These are phyloP conservation scores for Tragelaphus imberbis DNA, from an alignment of 2,113 vertebrate genomes.

Conservation along the genomic window DNA sequence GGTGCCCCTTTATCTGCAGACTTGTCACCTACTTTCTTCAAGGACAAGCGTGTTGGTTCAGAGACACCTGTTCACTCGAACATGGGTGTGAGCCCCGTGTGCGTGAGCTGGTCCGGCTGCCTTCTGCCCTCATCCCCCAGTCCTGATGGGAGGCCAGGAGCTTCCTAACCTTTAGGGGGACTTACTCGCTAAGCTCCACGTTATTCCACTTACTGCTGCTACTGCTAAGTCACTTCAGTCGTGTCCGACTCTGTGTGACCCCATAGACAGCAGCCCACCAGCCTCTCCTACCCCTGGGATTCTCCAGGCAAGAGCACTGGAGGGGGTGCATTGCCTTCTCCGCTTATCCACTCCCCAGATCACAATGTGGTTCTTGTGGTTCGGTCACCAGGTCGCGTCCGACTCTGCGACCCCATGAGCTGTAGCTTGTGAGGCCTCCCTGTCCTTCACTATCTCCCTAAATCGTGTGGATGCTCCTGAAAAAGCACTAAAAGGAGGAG, in stretches of 20 bases:
- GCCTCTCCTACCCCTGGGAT: too few species aligned
- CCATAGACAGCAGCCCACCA: too few species aligned
- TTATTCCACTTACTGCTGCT: not conserved
- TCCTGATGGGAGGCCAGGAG: not conserved
- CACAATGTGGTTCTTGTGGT: not conserved
- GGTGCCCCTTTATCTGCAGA: not conserved
- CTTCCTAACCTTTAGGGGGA: too few species aligned
- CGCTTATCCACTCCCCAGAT: not conserved
- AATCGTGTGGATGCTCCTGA: not conserved
- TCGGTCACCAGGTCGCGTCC: not conserved
- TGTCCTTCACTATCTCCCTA: not conserved
- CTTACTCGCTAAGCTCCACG: not conserved
- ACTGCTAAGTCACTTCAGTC: too few species aligned
- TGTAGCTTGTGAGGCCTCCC: not conserved
- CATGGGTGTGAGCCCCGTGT: accelerated
- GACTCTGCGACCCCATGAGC: not conserved
- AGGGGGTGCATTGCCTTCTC: too few species aligned
- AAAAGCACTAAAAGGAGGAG: not conserved
- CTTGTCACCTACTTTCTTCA: not conserved
- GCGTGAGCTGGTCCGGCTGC: too few species aligned
- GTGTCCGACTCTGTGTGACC: too few species aligned
- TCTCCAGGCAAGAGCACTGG: too few species aligned
- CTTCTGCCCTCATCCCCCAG: not conserved
- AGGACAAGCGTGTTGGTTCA: not conserved
- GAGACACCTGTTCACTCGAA: not conserved